These are phyloP conservation scores for Sebastes diaconus DNA, from an alignment of 2,797 vertebrate genomes.

Conservation along the genomic window DNA sequence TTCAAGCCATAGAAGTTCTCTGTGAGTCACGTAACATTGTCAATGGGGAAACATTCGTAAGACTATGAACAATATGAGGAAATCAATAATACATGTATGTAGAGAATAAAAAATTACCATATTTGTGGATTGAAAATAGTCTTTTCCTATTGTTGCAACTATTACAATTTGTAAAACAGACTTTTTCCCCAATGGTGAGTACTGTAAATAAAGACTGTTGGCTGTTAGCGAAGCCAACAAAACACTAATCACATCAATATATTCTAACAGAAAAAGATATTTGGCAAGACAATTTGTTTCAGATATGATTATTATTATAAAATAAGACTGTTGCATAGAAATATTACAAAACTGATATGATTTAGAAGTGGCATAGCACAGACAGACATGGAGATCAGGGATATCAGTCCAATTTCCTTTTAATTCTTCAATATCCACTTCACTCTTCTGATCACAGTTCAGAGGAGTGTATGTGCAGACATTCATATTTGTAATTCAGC, in stretches of 20 bases:
- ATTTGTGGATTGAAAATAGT: not conserved
- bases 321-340: not conserved
- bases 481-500: not conserved
- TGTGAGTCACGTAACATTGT: not conserved
- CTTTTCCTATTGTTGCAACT: not conserved
- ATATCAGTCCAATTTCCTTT: not conserved
- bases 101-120: not conserved
- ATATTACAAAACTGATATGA: not conserved
- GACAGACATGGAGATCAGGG: not conserved
- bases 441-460: not conserved
- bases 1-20: not conserved
- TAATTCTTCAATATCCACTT: not conserved
- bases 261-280: no score
- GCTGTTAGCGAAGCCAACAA: not conserved
- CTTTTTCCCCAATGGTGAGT: no score
- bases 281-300: not conserved
- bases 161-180: no score
- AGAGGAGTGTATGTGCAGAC: not conserved
- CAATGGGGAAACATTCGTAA: not conserved
- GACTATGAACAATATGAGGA: not conserved
- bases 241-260: not conserved
- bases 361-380: not conserved
- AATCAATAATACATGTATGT: not conserved
- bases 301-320: not conserved
- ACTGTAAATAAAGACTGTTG: no score